Evolutionary conservation across 2,113 vertebrate species (phyloP).

Genomic region (Trochalopteron elliotii): DNA sequence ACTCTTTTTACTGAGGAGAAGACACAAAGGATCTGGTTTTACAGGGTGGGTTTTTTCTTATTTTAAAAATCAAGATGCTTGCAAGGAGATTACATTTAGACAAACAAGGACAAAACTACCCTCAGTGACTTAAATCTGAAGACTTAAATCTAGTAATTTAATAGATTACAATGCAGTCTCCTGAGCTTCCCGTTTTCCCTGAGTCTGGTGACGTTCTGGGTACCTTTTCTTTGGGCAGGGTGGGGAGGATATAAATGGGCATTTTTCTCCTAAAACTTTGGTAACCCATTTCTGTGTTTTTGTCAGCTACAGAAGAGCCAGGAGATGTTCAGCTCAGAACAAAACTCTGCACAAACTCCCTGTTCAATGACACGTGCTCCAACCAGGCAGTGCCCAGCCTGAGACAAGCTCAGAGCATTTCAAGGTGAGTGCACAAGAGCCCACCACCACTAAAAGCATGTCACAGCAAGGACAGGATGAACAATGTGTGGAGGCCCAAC

Average conservation of each 20-base stretch:
- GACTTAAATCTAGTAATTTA: background rate
- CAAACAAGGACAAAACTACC: background rate
- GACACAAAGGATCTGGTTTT: background rate
- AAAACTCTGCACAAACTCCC: background rate
- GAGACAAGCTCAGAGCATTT: background rate
- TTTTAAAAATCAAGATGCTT: background rate
- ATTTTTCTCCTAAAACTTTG: background rate
- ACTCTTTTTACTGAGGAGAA: background rate
- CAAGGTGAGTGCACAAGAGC: background rate
- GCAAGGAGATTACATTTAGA: background rate
- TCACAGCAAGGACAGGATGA: background rate
- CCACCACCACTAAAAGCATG: accelerated
- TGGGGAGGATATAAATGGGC: background rate
- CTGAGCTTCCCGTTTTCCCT: background rate
- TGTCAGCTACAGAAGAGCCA: background rate
- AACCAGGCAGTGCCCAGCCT: background rate
- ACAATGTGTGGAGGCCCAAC: background rate
- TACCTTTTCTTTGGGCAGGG: accelerated
- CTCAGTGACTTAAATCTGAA: background rate
- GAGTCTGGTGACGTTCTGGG: background rate
- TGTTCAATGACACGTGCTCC: accelerated
- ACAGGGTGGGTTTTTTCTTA: background rate
- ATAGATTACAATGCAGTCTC: background rate
- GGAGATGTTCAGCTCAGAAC: background rate
- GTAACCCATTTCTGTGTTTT: background rate